phyloP scores from a whole-genome alignment of 2,113 vertebrate genomes.

The Podarcis cretensis region DNA sequence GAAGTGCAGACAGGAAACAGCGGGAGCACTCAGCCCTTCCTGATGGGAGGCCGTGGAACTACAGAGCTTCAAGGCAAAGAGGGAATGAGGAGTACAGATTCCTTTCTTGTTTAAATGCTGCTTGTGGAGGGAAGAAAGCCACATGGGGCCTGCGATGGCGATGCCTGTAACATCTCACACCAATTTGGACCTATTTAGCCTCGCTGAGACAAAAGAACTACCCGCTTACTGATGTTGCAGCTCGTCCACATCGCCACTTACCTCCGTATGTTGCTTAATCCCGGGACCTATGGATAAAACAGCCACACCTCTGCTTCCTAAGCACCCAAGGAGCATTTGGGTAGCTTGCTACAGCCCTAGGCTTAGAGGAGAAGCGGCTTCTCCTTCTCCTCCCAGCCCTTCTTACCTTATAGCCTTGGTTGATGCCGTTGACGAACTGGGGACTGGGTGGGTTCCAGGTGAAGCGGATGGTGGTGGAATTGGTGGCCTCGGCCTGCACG shows the following conservation, averaged over 20 bases:
- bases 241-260: not conserved
- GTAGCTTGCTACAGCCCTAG: not conserved
- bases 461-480: slow-evolving; percentile 93
- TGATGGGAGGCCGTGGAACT: not conserved
- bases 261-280: not conserved
- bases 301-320: not conserved
- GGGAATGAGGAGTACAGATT: not conserved
- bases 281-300: not conserved
- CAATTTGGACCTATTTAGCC: not conserved
- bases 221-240: not conserved
- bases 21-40: not conserved
- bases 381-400: not conserved
- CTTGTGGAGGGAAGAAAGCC: not conserved
- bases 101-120: not conserved
- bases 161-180: not conserved
- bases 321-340: not conserved
- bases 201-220: slow-evolving; percentile 1
- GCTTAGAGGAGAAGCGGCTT: not conserved
- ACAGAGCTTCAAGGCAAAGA: slow-evolving; percentile 1
- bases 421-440: slow-evolving; percentile 98
- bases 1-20: not conserved
- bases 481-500: slow-evolving; percentile 88
- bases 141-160: not conserved
- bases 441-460: slow-evolving; percentile 96
- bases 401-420: slow-evolving; percentile 97